Percentiles rank a stretch among this genome's conserved stretches.
Conservation (phyloP, 2,888 invertebrate species). For the Leptopilina syphax region DNA sequence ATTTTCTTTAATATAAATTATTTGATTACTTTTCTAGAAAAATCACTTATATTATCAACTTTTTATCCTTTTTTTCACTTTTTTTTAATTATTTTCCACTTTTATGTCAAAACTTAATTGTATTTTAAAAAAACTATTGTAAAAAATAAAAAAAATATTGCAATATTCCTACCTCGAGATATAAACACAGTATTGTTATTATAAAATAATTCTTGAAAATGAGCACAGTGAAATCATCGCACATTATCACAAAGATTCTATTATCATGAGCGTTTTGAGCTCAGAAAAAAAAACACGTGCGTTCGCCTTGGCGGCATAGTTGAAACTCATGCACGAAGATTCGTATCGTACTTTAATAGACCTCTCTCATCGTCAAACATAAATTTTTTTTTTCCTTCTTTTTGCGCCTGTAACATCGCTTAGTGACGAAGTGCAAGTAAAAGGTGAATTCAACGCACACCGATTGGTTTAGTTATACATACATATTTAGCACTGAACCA, state of each 20-base stretch:
- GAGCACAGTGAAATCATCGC: slow-evolving; percentile 7
- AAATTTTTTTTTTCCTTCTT: background rate
- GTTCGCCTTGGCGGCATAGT: slow-evolving; percentile 25
- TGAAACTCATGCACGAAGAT: slow-evolving; percentile 26
- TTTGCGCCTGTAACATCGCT: background rate
- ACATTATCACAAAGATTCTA: background rate
- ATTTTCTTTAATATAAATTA: too few species aligned
- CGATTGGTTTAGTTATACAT: slow-evolving; percentile 21
- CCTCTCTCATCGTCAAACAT: background rate
- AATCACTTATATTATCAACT: too few species aligned
- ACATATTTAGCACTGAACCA: background rate
- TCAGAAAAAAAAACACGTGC: slow-evolving; percentile 28
- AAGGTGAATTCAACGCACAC: slow-evolving; percentile 18
- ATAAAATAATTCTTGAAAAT: too few species aligned
- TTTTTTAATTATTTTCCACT: too few species aligned
- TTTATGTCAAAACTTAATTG: too few species aligned
- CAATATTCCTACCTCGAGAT: too few species aligned
- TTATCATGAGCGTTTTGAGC: background rate
- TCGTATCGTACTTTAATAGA: background rate
- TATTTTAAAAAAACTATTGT: too few species aligned
- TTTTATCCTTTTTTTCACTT: too few species aligned
- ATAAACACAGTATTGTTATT: too few species aligned
- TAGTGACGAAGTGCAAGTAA: slow-evolving; percentile 24
- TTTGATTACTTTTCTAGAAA: too few species aligned
- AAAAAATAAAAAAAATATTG: too few species aligned